Base-by-base conservation (phyloP, 2,888 invertebrate genomes). In the Megamerina dolium region DNA sequence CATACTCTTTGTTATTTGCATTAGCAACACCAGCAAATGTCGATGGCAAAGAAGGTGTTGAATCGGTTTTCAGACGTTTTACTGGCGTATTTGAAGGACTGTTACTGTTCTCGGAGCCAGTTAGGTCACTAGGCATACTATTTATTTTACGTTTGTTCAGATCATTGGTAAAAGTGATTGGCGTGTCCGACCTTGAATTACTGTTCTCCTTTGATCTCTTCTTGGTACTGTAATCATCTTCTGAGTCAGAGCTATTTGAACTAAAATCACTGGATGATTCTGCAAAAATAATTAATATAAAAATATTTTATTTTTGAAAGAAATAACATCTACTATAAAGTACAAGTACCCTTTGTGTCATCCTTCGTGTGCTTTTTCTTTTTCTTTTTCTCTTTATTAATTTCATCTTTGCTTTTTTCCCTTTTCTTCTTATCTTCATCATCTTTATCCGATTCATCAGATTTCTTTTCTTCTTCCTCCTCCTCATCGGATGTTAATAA, bases 401-500 rank as follows among this genome's bases (percentile, higher is more conserved):
- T 55, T 2, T 70, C 68, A 61, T 74, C 62, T 49, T 77, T 78
- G 60, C 73, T 75, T 40, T 82, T 76, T 58, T 82, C 79, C 53
- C 82, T 81, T 21, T 85, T 85, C 58, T 86, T 83, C 49, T 83
- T 82, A 23, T 81, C 84, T 14, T 83, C 80, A 32, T 83, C 81
- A 37, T 88, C 86, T 43, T 84, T 82, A 34, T 85, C 82, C 17
- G 81, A 80, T 45, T 85, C 81, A 58, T 85, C 83, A 3, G 87
- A 83, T 66, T 85, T 81, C 47, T 89, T 84, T 49, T 85, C 82
- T 50, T 89, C 88, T 45, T 89, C 87, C 13, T 90, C 89, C 43
- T 88, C 89, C 62, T 89, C 90, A 62, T 90, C 91, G 0, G 92
- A 92, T 0, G 85, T 87, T 16, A 94, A 75, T 30, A 95, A 74